Conservation (phyloP, 2,797 vertebrate species). For the Aulostomus chinensis region DNA sequence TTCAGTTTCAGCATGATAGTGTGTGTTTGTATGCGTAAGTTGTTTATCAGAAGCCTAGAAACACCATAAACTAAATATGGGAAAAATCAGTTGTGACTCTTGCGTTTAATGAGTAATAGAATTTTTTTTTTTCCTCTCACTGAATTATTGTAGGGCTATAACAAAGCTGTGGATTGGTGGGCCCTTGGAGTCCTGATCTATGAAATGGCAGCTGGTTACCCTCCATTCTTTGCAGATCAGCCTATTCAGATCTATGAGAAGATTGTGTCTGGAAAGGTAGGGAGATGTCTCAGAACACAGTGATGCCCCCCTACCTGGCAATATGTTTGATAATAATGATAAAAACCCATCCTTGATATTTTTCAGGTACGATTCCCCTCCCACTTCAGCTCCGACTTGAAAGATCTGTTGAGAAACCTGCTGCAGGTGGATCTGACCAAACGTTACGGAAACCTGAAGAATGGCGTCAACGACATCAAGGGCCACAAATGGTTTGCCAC, state of each 20-base stretch:
- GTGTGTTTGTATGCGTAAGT: no score
- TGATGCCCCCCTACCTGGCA: no score
- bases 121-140: no score
- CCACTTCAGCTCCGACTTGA: slow-evolving; percentile 98
- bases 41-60: no score
- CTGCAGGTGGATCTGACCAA: slow-evolving; percentile 99
- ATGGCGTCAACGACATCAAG: slow-evolving; percentile 98
- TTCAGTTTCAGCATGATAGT: no score
- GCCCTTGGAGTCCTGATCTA: slow-evolving; percentile 97
- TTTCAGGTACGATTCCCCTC: slow-evolving; percentile 95
- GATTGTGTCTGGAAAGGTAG: slow-evolving; percentile 98
- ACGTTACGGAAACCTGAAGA: slow-evolving; percentile 98
- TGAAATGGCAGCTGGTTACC: slow-evolving; percentile 99
- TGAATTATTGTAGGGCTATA: slow-evolving; percentile 88
- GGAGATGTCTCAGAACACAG: slow-evolving; percentile 9
- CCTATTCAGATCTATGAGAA: slow-evolving; percentile 99
- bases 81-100: no score
- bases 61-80: no score
- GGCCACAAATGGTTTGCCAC: slow-evolving; percentile 99
- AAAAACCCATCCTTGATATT: no score
- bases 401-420: slow-evolving; percentile 96
- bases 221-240: slow-evolving; percentile 98
- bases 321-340: no score
- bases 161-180: slow-evolving; percentile 99
- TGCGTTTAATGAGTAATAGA: no score